Base-by-base conservation (phyloP, 2,113 vertebrate species). In the Eulemur macaco region DNA sequence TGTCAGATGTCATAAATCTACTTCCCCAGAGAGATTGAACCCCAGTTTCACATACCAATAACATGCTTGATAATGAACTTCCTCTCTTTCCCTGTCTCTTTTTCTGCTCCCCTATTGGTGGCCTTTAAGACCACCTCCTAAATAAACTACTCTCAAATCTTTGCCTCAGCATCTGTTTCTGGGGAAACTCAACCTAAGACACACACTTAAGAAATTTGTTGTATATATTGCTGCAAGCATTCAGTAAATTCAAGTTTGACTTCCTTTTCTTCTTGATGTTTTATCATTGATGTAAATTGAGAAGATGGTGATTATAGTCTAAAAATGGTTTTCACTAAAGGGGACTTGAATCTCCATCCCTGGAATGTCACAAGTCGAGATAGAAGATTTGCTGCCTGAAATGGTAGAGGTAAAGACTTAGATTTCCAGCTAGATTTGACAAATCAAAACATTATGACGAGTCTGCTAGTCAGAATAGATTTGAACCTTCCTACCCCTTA, bases 211-310 rank as follows among this genome's bases (percentile, higher is more conserved):
- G 21, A 85, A 81, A 42, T 78, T 4, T 73, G 86, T 95, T 66
- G 39, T 8, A 39, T 8, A 56, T 74, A 54, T 39, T 52, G 10
- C 39, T 81, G 66, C 9, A 80, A 64, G 45, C 27, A 69, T 86
- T 69, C 23, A 68, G 21, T n/a, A 63, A 89, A 56, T 84, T 45
- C 1, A 89, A 29, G 23, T 52, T 58, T 50, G 39, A 64, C 5
- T 89, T 71, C 93, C 56, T 90, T 84, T 25, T 80, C 39, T 86
- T 54, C 84, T 77, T 93, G 12, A 45, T 88, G 18, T 52, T 94
- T 95, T 71, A 39, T 52, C 47, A 86, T 37, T 81, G 52, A 92
- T 37, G 45, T 71, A 96, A 92, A 81, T 45, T 42, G 39, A 86
- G 69, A 81, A 88, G 23, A 18, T 42, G 17, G 60, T 0, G 1